Conservation (phyloP, 2,113 vertebrate genomes). For the Neomonachus schauinslandi region DNA sequence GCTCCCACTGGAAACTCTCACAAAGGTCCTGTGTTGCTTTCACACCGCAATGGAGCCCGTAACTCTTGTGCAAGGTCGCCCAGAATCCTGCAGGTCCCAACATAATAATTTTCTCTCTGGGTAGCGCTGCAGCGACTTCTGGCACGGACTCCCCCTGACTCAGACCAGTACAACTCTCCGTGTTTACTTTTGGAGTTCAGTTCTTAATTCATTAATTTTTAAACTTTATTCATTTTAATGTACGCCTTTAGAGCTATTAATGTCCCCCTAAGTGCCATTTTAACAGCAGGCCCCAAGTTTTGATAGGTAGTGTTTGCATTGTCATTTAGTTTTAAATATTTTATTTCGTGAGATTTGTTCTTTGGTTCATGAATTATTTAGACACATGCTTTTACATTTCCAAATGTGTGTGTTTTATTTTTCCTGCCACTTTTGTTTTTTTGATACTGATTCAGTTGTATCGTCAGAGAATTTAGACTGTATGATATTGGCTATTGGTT, state of each 20-base stretch:
- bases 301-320: conserved; percentile 23
- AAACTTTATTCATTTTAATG: conserved; percentile 53
- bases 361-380: conserved; percentile 67
- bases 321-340: conserved; percentile 72
- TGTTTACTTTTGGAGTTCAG: conserved; percentile 39
- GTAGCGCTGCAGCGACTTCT: neutral
- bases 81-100: neutral
- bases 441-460: neutral
- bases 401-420: neutral
- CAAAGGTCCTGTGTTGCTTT: neutral
- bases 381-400: conserved; percentile 35
- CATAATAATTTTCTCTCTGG: neutral
- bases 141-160: neutral
- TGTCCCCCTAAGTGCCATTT: neutral
- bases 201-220: conserved; percentile 65
- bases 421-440: neutral
- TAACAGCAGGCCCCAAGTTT: neutral
- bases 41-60: neutral
- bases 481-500: neutral
- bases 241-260: conserved; percentile 14
- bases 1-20: neutral
- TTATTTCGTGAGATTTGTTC: conserved; percentile 65
- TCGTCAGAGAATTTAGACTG: neutral
- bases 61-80: neutral
- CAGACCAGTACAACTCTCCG: neutral